Percentiles rank a stretch among this genome's conserved stretches.
These are phyloP conservation scores for Neosilurus hyrtlii DNA, from an alignment of 2,797 vertebrate species.

Conservation along the genomic window DNA sequence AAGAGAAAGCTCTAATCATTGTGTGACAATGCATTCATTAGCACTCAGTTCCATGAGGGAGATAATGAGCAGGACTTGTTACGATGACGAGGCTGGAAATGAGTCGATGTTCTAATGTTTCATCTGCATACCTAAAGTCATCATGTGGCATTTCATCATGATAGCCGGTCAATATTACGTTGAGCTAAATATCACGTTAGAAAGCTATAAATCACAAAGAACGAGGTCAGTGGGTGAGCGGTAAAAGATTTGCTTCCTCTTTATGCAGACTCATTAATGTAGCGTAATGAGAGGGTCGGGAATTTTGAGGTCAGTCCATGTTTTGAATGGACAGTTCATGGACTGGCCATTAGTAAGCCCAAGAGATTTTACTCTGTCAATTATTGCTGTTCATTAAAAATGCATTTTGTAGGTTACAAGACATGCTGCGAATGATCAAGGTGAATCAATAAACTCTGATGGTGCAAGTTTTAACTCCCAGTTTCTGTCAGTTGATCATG, in stretches of 20 bases:
- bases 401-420: not conserved
- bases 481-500: not conserved
- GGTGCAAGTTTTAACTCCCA: too few species aligned
- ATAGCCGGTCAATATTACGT: conserved; percentile 11
- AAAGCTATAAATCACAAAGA: conserved; percentile 6
- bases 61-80: conserved; percentile 37
- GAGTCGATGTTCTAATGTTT: conserved; percentile 26
- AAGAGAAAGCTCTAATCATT: conserved; percentile 31
- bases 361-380: not conserved
- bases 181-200: not conserved
- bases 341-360: not conserved
- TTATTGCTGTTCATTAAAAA: not conserved
- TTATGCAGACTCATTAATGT: conserved; percentile 23
- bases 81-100: conserved; percentile 13
- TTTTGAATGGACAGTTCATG: not conserved
- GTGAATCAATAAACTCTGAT: not conserved
- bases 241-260: conserved; percentile 8
- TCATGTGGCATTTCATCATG: not conserved
- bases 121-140: conserved; percentile 16
- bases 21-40: conserved; percentile 50
- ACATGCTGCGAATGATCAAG: not conserved
- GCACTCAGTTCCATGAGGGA: conserved; percentile 33
- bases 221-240: not conserved
- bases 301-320: conserved; percentile 7
- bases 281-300: conserved; percentile 4